Conservation (phyloP, 2,888 invertebrate genomes). For the Suillia variegata region DNA sequence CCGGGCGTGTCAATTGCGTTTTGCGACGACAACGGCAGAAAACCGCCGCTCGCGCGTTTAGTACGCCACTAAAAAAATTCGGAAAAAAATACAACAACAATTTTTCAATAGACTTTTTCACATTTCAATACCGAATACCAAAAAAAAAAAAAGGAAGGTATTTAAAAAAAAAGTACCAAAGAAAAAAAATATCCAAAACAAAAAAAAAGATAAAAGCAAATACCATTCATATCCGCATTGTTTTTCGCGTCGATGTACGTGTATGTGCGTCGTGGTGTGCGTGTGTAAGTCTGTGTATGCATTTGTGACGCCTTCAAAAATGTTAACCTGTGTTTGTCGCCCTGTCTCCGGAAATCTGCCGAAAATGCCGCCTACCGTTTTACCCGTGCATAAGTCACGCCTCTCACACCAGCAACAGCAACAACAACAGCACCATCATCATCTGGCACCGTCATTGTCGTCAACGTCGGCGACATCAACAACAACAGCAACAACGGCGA, state of each 20-base stretch:
- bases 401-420: slow-evolving; percentile 36
- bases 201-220: background rate
- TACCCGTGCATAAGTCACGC: slow-evolving; percentile 50
- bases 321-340: slow-evolving; percentile 62
- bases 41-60: no score
- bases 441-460: slow-evolving; percentile 24
- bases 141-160: background rate
- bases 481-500: slow-evolving; percentile 21
- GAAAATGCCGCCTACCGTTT: slow-evolving; percentile 56
- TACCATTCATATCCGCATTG: no score
- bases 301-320: slow-evolving; percentile 26
- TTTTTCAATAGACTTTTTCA: no score
- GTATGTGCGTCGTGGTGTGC: no score
- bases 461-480: slow-evolving; percentile 10
- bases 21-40: background rate
- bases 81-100: background rate
- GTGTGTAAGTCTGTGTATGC: background rate
- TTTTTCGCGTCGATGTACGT: background rate
- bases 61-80: background rate
- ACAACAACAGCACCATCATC: slow-evolving; percentile 26
- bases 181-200: no score
- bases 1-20: background rate
- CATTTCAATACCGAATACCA: background rate
- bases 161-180: slow-evolving; percentile 15
- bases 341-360: slow-evolving; percentile 61